A percentile compares a stretch with the other conserved stretches of the same genome.
These are phyloP conservation scores for Andrena minutula DNA, from an alignment of 2,888 invertebrate genomes.

Conservation along the genomic window DNA sequence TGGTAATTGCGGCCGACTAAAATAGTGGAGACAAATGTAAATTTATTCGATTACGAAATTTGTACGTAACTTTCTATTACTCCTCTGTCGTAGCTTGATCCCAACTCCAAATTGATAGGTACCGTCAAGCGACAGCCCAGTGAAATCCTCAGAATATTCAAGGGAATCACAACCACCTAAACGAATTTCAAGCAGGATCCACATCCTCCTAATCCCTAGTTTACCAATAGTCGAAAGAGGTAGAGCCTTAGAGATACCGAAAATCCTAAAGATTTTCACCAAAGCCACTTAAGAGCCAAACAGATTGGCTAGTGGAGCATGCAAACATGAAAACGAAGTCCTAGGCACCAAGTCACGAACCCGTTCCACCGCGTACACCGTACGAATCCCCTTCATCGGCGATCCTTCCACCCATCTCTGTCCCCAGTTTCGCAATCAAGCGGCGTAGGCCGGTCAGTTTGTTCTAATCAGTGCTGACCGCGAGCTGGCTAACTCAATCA, in stretches of 20 bases:
- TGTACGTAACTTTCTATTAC: background rate
- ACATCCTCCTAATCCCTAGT: background rate
- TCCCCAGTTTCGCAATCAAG: constrained; percentile 80
- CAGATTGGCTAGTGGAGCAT: background rate
- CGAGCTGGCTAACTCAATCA: constrained; percentile 82
- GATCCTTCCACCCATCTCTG: constrained; percentile 46
- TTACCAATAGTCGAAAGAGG: background rate
- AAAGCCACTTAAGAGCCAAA: constrained; percentile 14
- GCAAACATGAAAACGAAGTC: constrained; percentile 69
- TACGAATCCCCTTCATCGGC: constrained; percentile 50
- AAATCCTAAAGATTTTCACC: background rate
- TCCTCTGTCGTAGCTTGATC: background rate
- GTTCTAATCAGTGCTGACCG: constrained; percentile 84
- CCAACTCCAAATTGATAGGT: too few species aligned
- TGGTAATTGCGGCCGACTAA: background rate
- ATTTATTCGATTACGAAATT: constrained; percentile 5
- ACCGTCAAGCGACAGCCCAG: too few species aligned
- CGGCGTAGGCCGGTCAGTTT: constrained; percentile 83
- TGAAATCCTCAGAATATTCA: too few species aligned
- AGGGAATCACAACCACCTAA: too few species aligned
- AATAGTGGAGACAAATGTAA: constrained; percentile 11
- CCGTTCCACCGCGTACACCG: constrained; percentile 21
- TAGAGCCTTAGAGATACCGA: background rate
- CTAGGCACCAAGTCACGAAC: constrained; percentile 56
- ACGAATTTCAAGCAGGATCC: too few species aligned